These are phyloP conservation scores for Chloromyia formosa DNA, from an alignment of 2,888 invertebrate genomes.

Conservation along the genomic window DNA sequence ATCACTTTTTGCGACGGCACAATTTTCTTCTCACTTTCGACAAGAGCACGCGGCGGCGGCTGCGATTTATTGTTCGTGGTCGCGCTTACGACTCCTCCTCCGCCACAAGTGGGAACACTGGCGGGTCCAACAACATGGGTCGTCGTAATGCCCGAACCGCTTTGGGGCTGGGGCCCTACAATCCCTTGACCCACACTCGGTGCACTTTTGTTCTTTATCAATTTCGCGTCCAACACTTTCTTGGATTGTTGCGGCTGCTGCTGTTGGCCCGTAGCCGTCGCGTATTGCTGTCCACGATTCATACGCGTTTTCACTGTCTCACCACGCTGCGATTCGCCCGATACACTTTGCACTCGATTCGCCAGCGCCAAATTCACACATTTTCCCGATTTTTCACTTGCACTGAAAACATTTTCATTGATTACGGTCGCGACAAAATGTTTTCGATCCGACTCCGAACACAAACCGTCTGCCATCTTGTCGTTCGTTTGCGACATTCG, in stretches of 20 bases:
- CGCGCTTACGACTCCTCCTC: slow-evolving; percentile 4
- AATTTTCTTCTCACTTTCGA: slow-evolving; percentile 22
- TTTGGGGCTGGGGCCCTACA: not conserved
- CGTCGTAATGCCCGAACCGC: not conserved
- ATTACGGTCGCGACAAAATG: slow-evolving; percentile 63
- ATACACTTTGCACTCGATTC: slow-evolving; percentile 13
- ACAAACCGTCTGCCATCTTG: slow-evolving; percentile 86
- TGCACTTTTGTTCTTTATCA: slow-evolving; percentile 39
- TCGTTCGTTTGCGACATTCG: slow-evolving; percentile 46
- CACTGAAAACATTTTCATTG: slow-evolving; percentile 60
- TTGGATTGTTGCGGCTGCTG: slow-evolving; percentile 30
- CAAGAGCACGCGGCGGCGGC: slow-evolving; percentile 1
- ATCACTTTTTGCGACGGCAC: slow-evolving; percentile 19
- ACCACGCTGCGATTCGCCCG: slow-evolving; percentile 23
- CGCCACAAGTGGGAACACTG: not conserved
- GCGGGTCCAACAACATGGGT: not conserved
- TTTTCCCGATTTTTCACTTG: slow-evolving; percentile 37
- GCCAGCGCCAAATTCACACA: slow-evolving; percentile 21
- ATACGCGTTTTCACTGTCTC: slow-evolving; percentile 37
- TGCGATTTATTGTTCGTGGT: not conserved
- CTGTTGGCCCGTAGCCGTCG: slow-evolving; percentile 27
- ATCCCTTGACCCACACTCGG: not conserved
- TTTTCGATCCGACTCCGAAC: slow-evolving; percentile 69
- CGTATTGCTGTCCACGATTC: slow-evolving; percentile 28
- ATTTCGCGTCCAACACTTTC: slow-evolving; percentile 38